phyloP scores from a whole-genome alignment of 2,113 vertebrate species.

The Tonatia bakeri region DNA sequence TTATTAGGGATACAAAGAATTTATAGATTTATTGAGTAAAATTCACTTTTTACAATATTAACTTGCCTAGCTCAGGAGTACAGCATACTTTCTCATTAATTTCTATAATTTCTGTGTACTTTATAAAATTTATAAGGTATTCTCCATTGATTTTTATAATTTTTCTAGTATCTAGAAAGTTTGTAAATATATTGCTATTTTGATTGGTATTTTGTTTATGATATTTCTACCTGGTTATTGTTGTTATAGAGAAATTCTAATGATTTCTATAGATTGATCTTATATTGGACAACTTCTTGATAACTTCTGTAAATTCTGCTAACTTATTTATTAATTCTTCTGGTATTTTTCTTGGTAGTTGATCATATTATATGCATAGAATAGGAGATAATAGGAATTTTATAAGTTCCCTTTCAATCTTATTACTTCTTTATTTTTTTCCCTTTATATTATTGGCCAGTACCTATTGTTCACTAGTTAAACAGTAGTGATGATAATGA shows the following conservation, averaged over 20 bases:
- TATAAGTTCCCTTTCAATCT: background rate
- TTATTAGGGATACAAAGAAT: background rate
- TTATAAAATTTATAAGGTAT: background rate
- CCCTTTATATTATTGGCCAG: background rate
- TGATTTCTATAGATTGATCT: background rate
- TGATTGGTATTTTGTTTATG: background rate
- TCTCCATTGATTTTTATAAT: background rate
- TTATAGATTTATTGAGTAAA: background rate
- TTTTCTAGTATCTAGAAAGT: background rate
- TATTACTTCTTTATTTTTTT: background rate
- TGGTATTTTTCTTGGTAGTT: background rate
- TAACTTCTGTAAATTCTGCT: background rate
- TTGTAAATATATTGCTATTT: background rate
- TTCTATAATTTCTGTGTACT: background rate
- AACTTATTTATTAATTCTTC: background rate
- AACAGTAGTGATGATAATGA: background rate
- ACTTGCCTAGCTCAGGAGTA: background rate
- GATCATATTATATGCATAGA: background rate
- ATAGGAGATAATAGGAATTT: background rate
- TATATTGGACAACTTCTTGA: background rate
- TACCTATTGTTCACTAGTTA: background rate
- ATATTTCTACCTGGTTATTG: background rate
- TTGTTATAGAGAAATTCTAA: background rate
- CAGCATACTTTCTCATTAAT: background rate
- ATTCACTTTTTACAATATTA: background rate